These are phyloP conservation scores for Peribatodes rhomboidaria DNA, from an alignment of 2,888 invertebrate species.

Conservation along the genomic window DNA sequence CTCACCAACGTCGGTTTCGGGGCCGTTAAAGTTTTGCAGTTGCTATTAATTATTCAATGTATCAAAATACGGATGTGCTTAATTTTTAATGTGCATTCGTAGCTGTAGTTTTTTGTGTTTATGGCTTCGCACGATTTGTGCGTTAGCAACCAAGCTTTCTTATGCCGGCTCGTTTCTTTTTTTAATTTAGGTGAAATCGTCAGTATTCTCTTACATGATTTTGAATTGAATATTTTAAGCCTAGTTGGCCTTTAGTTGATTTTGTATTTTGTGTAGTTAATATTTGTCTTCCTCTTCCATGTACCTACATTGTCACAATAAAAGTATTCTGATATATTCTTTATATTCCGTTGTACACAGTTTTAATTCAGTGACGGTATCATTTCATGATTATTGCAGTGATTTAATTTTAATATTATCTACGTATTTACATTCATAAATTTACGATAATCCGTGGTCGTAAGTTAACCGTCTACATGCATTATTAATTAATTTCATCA, in stretches of 20 bases:
- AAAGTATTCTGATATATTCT: too few species aligned
- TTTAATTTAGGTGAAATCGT: too few species aligned
- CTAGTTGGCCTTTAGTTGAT: too few species aligned
- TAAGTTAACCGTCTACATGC: slow-evolving; percentile 37
- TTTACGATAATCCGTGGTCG: slow-evolving; percentile 23
- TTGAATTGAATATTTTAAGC: too few species aligned
- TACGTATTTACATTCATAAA: slow-evolving; percentile 6
- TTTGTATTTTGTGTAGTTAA: too few species aligned
- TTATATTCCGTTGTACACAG: not conserved
- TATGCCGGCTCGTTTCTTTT: too few species aligned
- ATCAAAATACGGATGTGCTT: slow-evolving; percentile 14
- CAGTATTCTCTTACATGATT: too few species aligned
- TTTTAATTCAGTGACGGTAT: not conserved
- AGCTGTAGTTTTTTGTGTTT: not conserved
- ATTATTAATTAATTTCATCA: slow-evolving; percentile 48
- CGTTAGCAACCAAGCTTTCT: not conserved
- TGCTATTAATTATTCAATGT: slow-evolving; percentile 36
- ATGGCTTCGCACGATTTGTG: slow-evolving; percentile 4
- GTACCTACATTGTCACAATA: too few species aligned
- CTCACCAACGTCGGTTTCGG: slow-evolving; percentile 28
- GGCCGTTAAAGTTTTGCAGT: slow-evolving; percentile 37
- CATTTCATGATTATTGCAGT: not conserved
- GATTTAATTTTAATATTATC: slow-evolving; percentile 3
- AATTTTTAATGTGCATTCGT: not conserved
- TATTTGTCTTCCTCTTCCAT: too few species aligned